These are phyloP conservation scores for Diaprepes abbreviatus DNA, from an alignment of 2,888 invertebrate genomes.

Conservation along the genomic window DNA sequence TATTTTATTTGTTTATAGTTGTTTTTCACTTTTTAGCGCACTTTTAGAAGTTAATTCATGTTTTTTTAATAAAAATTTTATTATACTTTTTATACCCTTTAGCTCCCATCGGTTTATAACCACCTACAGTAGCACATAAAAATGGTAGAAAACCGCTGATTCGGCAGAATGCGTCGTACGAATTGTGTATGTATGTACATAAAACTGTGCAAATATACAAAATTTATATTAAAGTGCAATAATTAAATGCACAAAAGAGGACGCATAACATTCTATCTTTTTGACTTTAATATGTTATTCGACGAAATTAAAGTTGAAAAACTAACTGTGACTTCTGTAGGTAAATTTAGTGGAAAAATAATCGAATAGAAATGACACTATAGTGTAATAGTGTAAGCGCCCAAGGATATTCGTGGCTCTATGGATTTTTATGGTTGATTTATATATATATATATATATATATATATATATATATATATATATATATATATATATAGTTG, in stretches of 20 bases:
- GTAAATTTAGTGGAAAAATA: constrained; percentile 25
- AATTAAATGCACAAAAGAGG: constrained; percentile 33
- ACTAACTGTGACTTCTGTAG: constrained; percentile 2
- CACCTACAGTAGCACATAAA: neutral
- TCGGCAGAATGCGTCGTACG: neutral
- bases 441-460: no score
- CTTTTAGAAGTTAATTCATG: no score
- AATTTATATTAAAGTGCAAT: constrained; percentile 21
- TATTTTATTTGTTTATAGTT: no score
- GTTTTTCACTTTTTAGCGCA: no score
- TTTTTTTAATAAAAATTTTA: no score
- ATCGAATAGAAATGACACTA: constrained; percentile 18
- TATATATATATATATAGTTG: no score
- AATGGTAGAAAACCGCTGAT: neutral
- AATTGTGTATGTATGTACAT: neutral
- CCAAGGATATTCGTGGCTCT: no score
- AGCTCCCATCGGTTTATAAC: no score
- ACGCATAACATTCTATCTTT: constrained; percentile 31
- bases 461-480: no score
- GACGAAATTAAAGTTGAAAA: constrained; percentile 24
- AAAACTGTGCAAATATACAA: neutral
- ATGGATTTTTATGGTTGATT: neutral
- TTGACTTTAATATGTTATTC: constrained; percentile 39
- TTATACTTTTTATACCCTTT: no score
- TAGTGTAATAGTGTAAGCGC: no score